Evolutionary conservation across 2,888 invertebrate species (phyloP), one percentile per base, ranked within the genome.

Genomic region (Acleris emargana): DNA sequence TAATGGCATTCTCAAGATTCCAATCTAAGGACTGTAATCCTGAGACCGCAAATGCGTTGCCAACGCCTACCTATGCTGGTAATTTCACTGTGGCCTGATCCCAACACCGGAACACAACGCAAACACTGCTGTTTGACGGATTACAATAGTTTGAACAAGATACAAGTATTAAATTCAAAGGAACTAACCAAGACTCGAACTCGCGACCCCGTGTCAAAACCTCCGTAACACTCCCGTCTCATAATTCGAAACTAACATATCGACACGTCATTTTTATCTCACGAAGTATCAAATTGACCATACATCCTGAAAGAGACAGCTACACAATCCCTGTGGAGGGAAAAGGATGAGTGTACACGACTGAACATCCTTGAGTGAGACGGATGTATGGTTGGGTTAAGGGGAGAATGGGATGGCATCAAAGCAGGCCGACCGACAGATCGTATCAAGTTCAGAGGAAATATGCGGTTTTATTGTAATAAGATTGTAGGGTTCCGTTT

Each of bases 231-330:
- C 58, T 54, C 64, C 49, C n/a, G 49, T 28, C 58, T 55, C 57
- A 49, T 59, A 25, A 16, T 5, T 55, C 42, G 18, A 45, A 64
- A 64, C 43, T 58, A 58, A 53, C 58, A 28, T 32, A 66, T 61
- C 61, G 47, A 57, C 66, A 57, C 61, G 54, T 64, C 64, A 64
- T 47, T 55, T 59, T 66, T 66, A 66, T 66, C 66, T 57, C 22
- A 51, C 60, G 52, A 38, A 38, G 38, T 61, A 66, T 61, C 66
- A 66, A 66, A 66, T 66, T 61, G 61, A 51, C 57, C 51, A 18
- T 32, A 61, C 61, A 66, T 66, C 66, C 61, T 66, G 60, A 58
- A 43, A 55, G 57, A 13, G 50, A 55, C 17, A 5, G 42, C n/a
- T 22, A 28, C 38, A 25, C 22, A 28, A 32, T 45, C 49, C 54